These are phyloP conservation scores for Pseudococcus viburni DNA, from an alignment of 2,888 invertebrate genomes.

Conservation along the genomic window DNA sequence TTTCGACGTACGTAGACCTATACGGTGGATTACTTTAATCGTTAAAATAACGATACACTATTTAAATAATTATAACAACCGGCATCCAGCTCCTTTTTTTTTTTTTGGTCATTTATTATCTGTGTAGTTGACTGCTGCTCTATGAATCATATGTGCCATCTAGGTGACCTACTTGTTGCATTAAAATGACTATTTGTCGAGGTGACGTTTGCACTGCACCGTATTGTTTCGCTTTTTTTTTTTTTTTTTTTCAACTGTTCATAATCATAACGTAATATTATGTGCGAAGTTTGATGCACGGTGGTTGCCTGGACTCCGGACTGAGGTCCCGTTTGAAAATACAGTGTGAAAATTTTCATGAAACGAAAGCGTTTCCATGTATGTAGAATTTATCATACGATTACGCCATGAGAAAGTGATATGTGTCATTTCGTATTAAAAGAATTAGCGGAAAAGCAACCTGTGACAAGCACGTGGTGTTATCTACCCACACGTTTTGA, in stretches of 20 bases:
- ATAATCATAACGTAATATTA: slow-evolving; percentile 10
- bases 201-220: neutral
- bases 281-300: neutral
- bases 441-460: neutral
- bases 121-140: neutral
- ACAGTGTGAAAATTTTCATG: slow-evolving; percentile 14
- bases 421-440: slow-evolving; percentile 22
- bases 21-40: neutral
- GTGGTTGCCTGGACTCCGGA: neutral
- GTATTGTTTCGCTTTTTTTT: neutral
- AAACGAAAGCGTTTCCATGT: slow-evolving; percentile 31
- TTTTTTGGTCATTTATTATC: slow-evolving; percentile 14
- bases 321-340: neutral
- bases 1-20: neutral
- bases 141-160: slow-evolving; percentile 41
- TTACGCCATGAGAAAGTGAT: slow-evolving; percentile 34
- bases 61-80: slow-evolving; percentile 33
- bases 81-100: neutral
- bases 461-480: slow-evolving; percentile 17
- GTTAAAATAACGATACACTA: slow-evolving; percentile 4
- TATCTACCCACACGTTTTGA: neutral
- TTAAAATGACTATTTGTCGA: neutral
- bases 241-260: neutral
- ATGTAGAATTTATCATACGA: neutral
- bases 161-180: slow-evolving; percentile 38